These are phyloP conservation scores for Montipora sp. DNA, from an alignment of 64 coral and sea anemone species.

Conservation along the genomic window DNA sequence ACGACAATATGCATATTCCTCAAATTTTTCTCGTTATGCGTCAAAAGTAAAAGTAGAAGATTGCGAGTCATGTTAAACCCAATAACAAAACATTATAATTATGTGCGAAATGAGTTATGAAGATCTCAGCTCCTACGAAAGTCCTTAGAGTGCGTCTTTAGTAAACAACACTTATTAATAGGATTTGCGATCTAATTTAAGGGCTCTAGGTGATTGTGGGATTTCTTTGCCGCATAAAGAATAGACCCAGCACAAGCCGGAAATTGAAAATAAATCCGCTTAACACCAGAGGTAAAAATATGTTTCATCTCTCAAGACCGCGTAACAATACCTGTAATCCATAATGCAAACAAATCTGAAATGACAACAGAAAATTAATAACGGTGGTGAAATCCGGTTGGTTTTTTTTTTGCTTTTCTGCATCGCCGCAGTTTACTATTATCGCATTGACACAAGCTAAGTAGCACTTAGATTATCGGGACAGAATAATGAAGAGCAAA, in stretches of 20 bases:
- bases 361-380: not conserved
- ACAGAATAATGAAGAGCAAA: no score
- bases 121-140: not conserved
- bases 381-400: not conserved
- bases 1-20: no score
- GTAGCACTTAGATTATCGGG: not conserved
- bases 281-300: not conserved
- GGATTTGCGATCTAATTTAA: not conserved
- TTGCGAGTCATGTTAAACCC: no score
- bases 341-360: not conserved
- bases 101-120: not conserved
- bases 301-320: not conserved
- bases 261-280: not conserved
- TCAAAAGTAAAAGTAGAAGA: no score
- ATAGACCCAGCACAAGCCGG: not conserved
- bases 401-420: not conserved
- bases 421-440: not conserved
- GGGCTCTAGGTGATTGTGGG: not conserved
- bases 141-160: not conserved
- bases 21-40: no score
- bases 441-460: not conserved
- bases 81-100: no score
- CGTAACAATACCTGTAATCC: not conserved
- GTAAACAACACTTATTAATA: not conserved
- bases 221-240: not conserved